Evolutionary conservation across 2,888 invertebrate genomes (phyloP).

Genomic region (Dioctria rufipes): DNA sequence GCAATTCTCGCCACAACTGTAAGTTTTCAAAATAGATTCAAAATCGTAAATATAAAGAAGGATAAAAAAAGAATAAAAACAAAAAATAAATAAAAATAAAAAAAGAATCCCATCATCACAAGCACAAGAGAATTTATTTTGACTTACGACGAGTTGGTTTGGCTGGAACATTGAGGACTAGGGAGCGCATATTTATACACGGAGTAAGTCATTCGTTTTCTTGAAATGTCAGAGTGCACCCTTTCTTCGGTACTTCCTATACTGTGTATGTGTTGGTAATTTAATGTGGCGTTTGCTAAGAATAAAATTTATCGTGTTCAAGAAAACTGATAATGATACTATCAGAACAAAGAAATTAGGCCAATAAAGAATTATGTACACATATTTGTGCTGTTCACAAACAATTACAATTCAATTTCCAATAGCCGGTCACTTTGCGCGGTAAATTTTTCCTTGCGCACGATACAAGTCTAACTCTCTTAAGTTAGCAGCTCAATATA

Average conservation of each 20-base stretch:
- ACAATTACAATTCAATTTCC: not conserved
- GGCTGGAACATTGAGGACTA: not conserved
- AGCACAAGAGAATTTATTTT: not conserved
- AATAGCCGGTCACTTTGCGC: not conserved
- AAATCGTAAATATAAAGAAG: not conserved
- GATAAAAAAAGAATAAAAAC: not conserved
- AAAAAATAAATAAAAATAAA: not conserved
- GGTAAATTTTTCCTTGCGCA: slow-evolving; percentile 11
- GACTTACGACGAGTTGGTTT: not conserved
- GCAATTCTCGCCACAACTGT: not conserved
- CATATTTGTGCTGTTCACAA: slow-evolving; percentile 15
- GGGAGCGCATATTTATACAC: not conserved
- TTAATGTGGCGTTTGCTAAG: not conserved
- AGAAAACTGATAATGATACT: slow-evolving; percentile 26
- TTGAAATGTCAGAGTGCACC: not conserved
- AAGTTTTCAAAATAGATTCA: not conserved
- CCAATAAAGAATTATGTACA: slow-evolving; percentile 28
- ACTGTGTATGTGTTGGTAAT: not conserved
- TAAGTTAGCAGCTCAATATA: not conserved
- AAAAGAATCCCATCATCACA: not conserved
- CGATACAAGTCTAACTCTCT: not conserved
- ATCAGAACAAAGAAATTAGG: slow-evolving; percentile 19
- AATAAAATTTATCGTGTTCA: slow-evolving; percentile 16
- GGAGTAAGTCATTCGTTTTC: not conserved
- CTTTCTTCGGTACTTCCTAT: not conserved